Evolutionary conservation across 2,888 invertebrate species (phyloP), one percentile per base, ranked within the genome.

Genomic region (Desoria tigrina): DNA sequence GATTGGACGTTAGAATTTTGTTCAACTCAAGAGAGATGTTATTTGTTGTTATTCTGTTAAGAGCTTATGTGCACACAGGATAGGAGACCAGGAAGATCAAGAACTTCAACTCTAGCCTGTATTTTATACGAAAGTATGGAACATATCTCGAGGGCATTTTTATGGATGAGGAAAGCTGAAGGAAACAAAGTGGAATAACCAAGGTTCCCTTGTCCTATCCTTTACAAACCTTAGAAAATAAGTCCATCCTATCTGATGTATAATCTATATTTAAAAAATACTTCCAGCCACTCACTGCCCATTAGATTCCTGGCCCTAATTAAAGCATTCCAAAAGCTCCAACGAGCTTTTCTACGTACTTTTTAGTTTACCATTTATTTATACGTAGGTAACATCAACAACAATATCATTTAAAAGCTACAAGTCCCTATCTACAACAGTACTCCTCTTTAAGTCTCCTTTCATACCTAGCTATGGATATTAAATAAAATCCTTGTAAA

Each of bases 231-330:
- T 45, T 45, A 45, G 9, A 18, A 45, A 6, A 45, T 45, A 45
- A 45, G 6, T 11, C n/a, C 45, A 21, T 45, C 45, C 21, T 16
- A 18, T 45, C 21, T 9, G 45, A 21, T 21, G 45, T 45, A 16
- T 45, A 45, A 45, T 18, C 57, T 57, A 39, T 42, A 57, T 39
- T 57, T 57, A 42, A 57, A 57, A 57, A 57, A 57, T 57, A 42
- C 57, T 32, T 57, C 23, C 23, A 57, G 18, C 39, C 27, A 57
- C 57, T 21, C 51, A 51, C 23, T 21, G 26, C 11, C 51, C 51
- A 51, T 51, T 51, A 51, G 51, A 51, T 51, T 51, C 51, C 26
- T 16, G 14, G 6, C 24, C 24, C 24, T 51, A 51, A 51, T 51
- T 51, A 51, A 51, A 51, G 51, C 3, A 51, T 51, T 51, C 51